These are phyloP conservation scores for Drosophila repletoides DNA, from an alignment of 1,140 invertebrate genomes.

Conservation along the genomic window DNA sequence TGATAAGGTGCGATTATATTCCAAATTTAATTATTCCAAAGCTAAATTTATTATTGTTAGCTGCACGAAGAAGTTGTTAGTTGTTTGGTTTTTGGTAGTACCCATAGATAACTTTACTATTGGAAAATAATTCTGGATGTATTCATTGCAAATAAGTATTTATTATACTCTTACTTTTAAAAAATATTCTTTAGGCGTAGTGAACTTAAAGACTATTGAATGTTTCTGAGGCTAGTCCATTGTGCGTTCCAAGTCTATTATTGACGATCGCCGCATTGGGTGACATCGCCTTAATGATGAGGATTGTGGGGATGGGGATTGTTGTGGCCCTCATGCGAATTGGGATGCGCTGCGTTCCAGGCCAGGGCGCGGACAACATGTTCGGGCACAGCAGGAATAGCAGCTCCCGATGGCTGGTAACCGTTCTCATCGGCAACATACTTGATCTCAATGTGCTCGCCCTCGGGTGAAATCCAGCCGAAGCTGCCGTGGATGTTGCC, in stretches of 20 bases:
- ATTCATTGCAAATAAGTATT: slow-evolving; percentile 37
- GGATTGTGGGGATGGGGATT: background rate
- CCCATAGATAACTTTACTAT: too few species aligned
- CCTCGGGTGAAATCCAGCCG: slow-evolving; percentile 77
- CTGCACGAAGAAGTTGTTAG: too few species aligned
- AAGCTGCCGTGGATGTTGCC: slow-evolving; percentile 65
- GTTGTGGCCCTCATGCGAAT: slow-evolving; percentile 26
- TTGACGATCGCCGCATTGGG: background rate
- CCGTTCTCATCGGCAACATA: slow-evolving; percentile 86
- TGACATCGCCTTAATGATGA: slow-evolving; percentile 8
- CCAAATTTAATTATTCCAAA: too few species aligned
- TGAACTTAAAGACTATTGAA: slow-evolving; percentile 26
- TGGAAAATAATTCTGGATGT: too few species aligned
- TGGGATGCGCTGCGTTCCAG: slow-evolving; percentile 82
- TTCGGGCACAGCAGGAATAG: slow-evolving; percentile 69
- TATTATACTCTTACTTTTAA: slow-evolving; percentile 28
- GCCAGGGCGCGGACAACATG: slow-evolving; percentile 68
- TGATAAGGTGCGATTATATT: background rate
- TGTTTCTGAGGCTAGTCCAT: slow-evolving; percentile 24
- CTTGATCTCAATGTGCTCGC: slow-evolving; percentile 82
- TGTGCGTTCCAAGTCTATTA: slow-evolving; percentile 15
- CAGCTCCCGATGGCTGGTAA: slow-evolving; percentile 82
- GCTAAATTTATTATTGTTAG: too few species aligned
- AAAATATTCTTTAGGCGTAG: slow-evolving; percentile 4
- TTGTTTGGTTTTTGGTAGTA: too few species aligned